Conservation (phyloP, 2,888 invertebrate genomes). For the Athalia rosae region DNA sequence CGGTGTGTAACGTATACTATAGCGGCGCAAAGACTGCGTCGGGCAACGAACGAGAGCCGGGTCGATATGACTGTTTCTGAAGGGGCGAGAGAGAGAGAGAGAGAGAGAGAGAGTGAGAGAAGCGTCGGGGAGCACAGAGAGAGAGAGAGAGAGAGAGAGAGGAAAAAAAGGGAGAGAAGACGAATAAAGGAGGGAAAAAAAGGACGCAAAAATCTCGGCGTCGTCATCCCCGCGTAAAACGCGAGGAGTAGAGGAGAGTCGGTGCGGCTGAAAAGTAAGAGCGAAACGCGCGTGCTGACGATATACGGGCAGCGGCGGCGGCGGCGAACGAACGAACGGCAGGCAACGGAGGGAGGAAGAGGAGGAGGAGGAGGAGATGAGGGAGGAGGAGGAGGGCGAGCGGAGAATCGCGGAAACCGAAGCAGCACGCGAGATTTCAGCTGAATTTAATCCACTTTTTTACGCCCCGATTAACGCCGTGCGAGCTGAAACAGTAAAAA, state of each 20-base stretch:
- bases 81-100: background rate
- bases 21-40: slow-evolving; percentile 28
- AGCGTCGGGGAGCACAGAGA: too few species aligned
- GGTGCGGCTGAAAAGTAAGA: too few species aligned
- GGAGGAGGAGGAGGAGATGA: background rate
- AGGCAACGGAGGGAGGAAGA: background rate
- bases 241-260: too few species aligned
- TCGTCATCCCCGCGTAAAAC: too few species aligned
- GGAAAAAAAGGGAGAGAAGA: too few species aligned
- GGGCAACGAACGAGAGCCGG: background rate
- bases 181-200: too few species aligned
- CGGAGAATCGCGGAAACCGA: background rate
- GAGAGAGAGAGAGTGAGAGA: background rate
- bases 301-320: too few species aligned
- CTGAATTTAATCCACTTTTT: background rate
- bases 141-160: background rate
- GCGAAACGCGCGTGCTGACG: too few species aligned
- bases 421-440: slow-evolving; percentile 24
- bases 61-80: slow-evolving; percentile 40
- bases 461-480: slow-evolving; percentile 5
- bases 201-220: too few species aligned
- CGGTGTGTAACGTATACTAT: background rate
- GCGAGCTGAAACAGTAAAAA: background rate
- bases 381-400: background rate
- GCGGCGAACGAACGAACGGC: too few species aligned